These are phyloP conservation scores for Empidonax traillii DNA, from an alignment of 2,113 vertebrate species.

Conservation along the genomic window DNA sequence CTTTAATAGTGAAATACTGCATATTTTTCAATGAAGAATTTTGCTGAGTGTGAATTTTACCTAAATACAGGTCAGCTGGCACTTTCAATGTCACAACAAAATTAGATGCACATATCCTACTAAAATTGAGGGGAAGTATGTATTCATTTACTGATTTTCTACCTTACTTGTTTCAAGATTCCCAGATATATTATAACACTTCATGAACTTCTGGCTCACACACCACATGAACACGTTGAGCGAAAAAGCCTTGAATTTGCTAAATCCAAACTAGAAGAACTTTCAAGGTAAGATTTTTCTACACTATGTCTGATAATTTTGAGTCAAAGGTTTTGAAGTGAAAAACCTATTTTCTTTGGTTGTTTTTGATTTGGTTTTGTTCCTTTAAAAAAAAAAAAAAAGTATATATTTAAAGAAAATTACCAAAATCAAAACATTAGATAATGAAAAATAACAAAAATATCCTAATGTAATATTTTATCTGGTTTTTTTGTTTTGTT, in stretches of 20 bases:
- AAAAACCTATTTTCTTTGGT: not conserved
- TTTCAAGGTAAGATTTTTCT: constrained; percentile 84
- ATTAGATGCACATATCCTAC: not conserved
- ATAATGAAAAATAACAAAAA: not conserved
- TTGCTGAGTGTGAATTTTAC: not conserved
- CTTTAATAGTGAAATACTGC: not conserved
- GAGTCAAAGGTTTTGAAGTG: not conserved
- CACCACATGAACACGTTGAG: constrained; percentile 95
- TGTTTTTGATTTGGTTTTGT: not conserved
- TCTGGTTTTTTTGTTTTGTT: not conserved
- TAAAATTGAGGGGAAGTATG: not conserved
- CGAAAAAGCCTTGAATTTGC: constrained; percentile 98
- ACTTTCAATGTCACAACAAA: not conserved
- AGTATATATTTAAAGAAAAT: not conserved
- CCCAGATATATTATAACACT: constrained; percentile 98
- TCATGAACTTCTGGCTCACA: constrained; percentile 95
- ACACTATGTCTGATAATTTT: not conserved
- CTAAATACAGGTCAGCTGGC: not conserved
- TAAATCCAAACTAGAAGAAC: constrained; percentile 94
- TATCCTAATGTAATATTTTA: not conserved
- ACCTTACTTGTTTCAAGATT: constrained; percentile 77
- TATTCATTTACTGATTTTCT: not conserved
- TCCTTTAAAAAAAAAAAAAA: not conserved
- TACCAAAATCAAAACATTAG: not conserved
- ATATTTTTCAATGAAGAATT: not conserved